A percentile compares a stretch with the other conserved stretches of the same genome.
Conservation (phyloP, 2,888 invertebrate species). For the Troides aeacus region DNA sequence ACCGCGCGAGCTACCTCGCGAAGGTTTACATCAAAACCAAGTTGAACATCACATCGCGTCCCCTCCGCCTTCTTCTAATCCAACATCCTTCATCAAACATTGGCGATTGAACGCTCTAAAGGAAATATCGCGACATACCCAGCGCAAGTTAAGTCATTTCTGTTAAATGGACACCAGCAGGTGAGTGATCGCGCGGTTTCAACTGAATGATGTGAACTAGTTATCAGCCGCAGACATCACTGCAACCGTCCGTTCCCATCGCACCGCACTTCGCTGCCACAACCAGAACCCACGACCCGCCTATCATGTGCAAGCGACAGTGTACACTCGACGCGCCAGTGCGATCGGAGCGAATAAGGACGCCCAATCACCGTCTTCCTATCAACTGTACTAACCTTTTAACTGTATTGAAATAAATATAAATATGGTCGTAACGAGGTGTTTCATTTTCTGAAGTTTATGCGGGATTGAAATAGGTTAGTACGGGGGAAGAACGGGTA, state of each 20-base stretch:
- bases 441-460: conserved; percentile 6
- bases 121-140: neutral
- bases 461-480: conserved; percentile 62
- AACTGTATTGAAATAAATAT: conserved; percentile 31
- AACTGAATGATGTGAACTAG: conserved; percentile 24
- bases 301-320: conserved; percentile 43
- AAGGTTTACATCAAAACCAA: neutral
- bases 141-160: conserved; percentile 36
- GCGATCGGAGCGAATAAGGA: conserved; percentile 75
- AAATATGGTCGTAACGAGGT: conserved; percentile 14
- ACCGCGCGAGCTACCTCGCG: conserved; percentile 38
- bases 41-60: neutral
- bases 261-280: conserved; percentile 69
- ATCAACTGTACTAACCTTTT: conserved; percentile 62
- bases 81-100: neutral
- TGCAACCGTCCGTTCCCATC: conserved; percentile 62
- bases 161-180: neutral
- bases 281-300: conserved; percentile 38
- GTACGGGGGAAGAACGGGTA: conserved; percentile 69
- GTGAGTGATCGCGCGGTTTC: conserved; percentile 6
- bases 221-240: conserved; percentile 38
- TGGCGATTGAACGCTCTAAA: neutral
- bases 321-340: conserved; percentile 67
- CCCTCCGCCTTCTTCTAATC: neutral
- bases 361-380: conserved; percentile 65